Conservation (phyloP, 2,797 vertebrate genomes). For the Onychomys leucogaster region DNA sequence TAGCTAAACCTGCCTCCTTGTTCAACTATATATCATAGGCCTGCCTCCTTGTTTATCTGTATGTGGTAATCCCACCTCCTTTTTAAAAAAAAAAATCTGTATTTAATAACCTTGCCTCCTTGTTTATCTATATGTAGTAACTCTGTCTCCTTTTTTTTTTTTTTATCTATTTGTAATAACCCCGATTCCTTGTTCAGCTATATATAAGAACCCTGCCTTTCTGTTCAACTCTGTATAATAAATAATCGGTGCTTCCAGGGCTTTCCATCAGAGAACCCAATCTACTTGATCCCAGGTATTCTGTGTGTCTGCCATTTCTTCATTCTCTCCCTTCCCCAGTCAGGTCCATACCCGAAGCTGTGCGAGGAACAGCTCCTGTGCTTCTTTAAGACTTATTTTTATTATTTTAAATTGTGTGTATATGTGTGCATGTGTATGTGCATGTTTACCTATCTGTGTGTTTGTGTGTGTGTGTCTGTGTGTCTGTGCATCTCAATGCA, state of each 20-base stretch:
- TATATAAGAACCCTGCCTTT: neutral
- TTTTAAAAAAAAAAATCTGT: neutral
- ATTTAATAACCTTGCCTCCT: neutral
- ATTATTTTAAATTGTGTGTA: neutral
- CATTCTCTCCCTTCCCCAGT: neutral
- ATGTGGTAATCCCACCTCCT: neutral
- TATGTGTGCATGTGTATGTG: neutral
- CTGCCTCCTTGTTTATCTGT: neutral
- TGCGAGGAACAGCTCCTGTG: neutral
- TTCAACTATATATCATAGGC: neutral
- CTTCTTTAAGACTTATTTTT: neutral
- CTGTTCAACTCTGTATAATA: neutral
- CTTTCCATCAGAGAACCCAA: neutral
- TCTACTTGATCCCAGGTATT: neutral
- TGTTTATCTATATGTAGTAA: neutral
- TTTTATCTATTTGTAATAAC: neutral
- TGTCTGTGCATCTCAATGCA: neutral
- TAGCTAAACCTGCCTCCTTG: neutral
- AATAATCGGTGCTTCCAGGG: neutral
- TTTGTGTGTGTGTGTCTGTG: neutral
- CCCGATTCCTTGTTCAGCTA: neutral
- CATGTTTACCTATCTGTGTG: too few relatives aligned
- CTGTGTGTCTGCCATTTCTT: neutral
- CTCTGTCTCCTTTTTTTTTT: neutral
- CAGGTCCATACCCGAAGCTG: neutral